Evolutionary conservation across 2,888 invertebrate genomes (phyloP), one percentile per base, ranked within the genome.

Genomic region (Mystacides longicornis): DNA sequence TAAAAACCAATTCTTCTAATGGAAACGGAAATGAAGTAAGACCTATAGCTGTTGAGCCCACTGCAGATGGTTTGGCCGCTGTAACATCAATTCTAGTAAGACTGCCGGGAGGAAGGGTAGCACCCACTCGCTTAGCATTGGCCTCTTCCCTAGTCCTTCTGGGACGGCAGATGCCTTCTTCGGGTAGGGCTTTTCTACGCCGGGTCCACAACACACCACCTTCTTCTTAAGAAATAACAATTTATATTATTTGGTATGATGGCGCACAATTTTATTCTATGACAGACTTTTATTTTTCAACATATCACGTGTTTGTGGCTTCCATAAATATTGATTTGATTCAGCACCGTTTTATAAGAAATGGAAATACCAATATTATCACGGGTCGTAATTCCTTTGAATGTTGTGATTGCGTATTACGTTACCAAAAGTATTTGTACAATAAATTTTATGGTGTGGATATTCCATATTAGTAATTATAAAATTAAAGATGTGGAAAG

Each of bases 31-130:
- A 77, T 59, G 86, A 86, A 66, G 79, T 90, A 60, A 80, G 87
- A 62, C 90, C 94, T 37, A 82, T 95, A 55, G 93, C 95, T 43
- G 85, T 95, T 52, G 96, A 96, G 71, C 93, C 93, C 20, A 93
- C 93, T 0, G 85, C 82, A 56, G 93, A 95, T 74, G 89, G 88
- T 31, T 79, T 89, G 43, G 93, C 93, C 14, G 94, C 93, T n/a
- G 90, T 96, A 51, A 89, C 90, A 55, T 91, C 95, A 0, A 88
- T 95, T 46, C 86, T 96, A 65, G 86, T 96, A 58, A 87, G 89
- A 68, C 74, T 95, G 64, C 95, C 96, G 0, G 94, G 94, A 31
- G 92, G 90, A 1, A 78, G 81, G 27, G 81, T 83, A 62, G 89
- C 89, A 47, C 88, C 90, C 1, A 85, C 88, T 23, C 85, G 87